Evolutionary conservation across 2,113 vertebrate species (phyloP).

Genomic region (Ictalurus furcatus): DNA sequence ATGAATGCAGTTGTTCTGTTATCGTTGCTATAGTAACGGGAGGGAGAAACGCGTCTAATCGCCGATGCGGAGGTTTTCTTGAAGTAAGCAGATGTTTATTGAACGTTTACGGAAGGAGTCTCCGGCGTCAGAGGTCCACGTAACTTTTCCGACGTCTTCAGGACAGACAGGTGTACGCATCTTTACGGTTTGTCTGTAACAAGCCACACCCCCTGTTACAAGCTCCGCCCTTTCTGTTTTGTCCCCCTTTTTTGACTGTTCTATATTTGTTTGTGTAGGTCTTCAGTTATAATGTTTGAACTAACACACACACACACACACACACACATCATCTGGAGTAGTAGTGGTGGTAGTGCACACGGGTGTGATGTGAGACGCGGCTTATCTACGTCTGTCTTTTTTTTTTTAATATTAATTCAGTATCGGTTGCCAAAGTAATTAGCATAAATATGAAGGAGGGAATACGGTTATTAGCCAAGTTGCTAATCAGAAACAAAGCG

Average conservation of each 20-base stretch:
- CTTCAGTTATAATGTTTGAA: background rate
- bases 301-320: background rate
- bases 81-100: too few species aligned
- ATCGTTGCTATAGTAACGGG: background rate
- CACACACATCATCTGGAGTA: background rate
- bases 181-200: background rate
- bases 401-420: background rate
- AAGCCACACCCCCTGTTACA: background rate
- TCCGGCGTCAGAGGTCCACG: too few species aligned
- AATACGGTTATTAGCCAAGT: constrained; percentile 14
- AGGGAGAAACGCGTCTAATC: background rate
- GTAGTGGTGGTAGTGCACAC: background rate
- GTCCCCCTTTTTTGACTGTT: background rate
- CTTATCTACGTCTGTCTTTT: background rate
- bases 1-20: too few species aligned
- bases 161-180: too few species aligned
- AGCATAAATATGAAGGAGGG: constrained; percentile 23
- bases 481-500: constrained; percentile 20
- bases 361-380: background rate
- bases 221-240: background rate
- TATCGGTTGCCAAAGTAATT: constrained; percentile 23
- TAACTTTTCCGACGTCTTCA: too few species aligned
- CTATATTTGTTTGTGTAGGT: background rate
- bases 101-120: too few species aligned
- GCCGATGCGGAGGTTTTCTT: background rate